Evolutionary conservation across 2,113 vertebrate species (phyloP).

Genomic region (Crotalus viridis): DNA sequence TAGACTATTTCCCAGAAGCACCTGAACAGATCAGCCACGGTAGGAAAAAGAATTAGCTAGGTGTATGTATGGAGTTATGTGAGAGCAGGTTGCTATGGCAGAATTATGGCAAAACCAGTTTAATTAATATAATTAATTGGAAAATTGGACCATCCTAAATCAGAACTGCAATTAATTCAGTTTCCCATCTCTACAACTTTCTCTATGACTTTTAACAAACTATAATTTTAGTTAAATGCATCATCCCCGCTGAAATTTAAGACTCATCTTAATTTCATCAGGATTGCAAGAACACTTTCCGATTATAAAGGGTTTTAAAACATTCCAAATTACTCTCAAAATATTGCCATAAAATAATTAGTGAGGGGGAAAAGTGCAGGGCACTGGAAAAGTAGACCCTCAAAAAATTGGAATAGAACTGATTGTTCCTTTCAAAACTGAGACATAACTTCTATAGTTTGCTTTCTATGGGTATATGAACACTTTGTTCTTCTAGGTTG

Average conservation of each 20-base stretch:
- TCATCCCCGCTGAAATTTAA: conserved; percentile 43
- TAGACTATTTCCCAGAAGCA: neutral
- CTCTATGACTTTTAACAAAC: conserved; percentile 24
- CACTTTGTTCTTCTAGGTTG: neutral
- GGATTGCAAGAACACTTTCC: conserved; percentile 13
- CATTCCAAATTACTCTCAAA: conserved; percentile 27
- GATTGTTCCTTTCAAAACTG: neutral
- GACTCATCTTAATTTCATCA: conserved; percentile 13
- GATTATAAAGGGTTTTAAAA: conserved; percentile 47
- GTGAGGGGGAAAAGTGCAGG: neutral
- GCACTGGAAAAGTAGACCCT: neutral
- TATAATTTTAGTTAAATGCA: conserved; percentile 40
- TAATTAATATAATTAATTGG: neutral
- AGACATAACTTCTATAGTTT: neutral
- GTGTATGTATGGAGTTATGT: neutral
- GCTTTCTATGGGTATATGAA: neutral
- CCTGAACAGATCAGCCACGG: neutral
- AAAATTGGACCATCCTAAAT: neutral
- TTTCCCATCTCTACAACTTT: neutral
- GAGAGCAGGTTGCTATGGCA: neutral
- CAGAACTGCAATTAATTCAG: neutral
- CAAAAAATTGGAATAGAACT: neutral
- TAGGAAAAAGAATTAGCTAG: neutral
- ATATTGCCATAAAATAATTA: conserved; percentile 1
- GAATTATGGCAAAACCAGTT: neutral